Evolutionary conservation across 1,140 invertebrate species (phyloP).

Genomic region (Manduca sexta): DNA sequence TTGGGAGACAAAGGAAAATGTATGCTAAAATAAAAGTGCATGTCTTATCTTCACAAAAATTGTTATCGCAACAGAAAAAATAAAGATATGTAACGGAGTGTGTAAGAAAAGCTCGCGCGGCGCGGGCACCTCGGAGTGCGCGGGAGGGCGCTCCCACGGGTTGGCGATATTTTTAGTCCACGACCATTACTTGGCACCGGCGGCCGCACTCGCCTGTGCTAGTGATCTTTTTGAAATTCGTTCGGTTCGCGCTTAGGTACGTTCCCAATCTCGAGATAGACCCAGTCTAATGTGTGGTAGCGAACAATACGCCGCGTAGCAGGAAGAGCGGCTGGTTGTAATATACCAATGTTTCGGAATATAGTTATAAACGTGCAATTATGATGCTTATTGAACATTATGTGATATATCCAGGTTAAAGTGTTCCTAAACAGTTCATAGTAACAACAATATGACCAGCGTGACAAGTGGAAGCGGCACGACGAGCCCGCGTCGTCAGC

Average conservation of each 20-base stretch:
- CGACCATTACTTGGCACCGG: constrained; percentile 71
- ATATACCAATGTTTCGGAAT: constrained; percentile 7
- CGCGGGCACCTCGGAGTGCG: constrained; percentile 58
- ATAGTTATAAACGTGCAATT: constrained; percentile 26
- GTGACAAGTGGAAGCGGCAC: constrained; percentile 39
- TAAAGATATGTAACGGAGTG: constrained; percentile 24
- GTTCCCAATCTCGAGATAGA: constrained; percentile 50
- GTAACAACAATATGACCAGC: constrained; percentile 41
- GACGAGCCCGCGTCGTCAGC: constrained; percentile 72
- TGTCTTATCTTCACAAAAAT: not conserved
- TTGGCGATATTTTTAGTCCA: constrained; percentile 71
- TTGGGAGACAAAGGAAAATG: no score
- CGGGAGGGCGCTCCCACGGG: constrained; percentile 73
- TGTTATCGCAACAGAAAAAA: not conserved
- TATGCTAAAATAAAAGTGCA: not conserved
- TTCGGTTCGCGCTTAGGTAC: constrained; percentile 56
- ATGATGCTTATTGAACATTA: constrained; percentile 43
- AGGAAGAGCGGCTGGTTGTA: constrained; percentile 9
- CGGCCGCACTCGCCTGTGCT: constrained; percentile 66
- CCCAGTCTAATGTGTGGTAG: constrained; percentile 43
- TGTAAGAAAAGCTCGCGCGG: constrained; percentile 62
- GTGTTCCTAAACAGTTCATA: constrained; percentile 30
- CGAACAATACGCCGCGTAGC: constrained; percentile 24
- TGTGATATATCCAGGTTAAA: constrained; percentile 54
- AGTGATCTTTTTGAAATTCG: constrained; percentile 67